Conservation (phyloP, 2,888 invertebrate genomes). For the Desoria tigrina region DNA sequence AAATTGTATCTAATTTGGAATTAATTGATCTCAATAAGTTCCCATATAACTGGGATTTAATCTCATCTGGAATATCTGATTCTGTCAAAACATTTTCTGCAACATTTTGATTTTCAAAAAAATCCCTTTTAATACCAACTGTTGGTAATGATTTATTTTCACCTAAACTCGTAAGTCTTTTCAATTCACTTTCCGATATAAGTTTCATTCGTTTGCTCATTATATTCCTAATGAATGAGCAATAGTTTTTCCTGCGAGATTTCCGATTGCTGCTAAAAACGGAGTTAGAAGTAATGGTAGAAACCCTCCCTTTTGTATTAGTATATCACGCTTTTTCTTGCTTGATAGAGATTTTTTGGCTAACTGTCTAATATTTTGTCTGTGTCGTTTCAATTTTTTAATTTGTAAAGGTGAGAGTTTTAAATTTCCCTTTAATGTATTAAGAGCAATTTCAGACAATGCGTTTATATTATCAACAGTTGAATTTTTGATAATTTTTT, state of each 20-base stretch:
- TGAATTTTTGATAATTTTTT: not conserved
- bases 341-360: not conserved
- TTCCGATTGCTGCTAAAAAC: not conserved
- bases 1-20: not conserved
- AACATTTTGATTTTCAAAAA: not conserved
- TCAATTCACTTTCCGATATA: not conserved
- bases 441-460: not conserved
- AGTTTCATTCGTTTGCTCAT: slow-evolving; percentile 4
- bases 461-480: not conserved
- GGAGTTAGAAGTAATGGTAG: not conserved
- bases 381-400: not conserved
- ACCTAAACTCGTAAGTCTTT: not conserved
- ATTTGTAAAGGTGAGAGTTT: not conserved
- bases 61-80: not conserved
- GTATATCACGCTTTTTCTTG: not conserved
- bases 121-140: not conserved
- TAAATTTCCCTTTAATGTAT: not conserved
- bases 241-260: not conserved
- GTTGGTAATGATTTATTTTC: not conserved
- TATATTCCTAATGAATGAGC: not conserved
- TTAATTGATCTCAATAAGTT: not conserved
- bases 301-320: not conserved
- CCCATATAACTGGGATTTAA: not conserved
- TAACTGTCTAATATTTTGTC: not conserved
- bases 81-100: not conserved